A percentile compares a stretch with the other conserved stretches of the same genome.
phyloP scores from a whole-genome alignment of 2,797 vertebrate species.

The Tenualosa ilisha region DNA sequence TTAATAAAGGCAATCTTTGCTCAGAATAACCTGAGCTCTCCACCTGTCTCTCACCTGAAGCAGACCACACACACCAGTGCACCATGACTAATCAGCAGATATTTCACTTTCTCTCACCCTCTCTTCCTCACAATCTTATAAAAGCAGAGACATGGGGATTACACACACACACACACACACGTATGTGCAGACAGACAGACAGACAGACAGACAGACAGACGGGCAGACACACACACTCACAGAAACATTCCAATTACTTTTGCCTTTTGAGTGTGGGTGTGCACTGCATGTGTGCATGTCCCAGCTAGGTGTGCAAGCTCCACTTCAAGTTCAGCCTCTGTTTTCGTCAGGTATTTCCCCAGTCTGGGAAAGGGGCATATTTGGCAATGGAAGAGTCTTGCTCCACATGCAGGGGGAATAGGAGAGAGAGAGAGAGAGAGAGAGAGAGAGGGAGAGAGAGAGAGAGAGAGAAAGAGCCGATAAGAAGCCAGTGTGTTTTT shows the following conservation, averaged over 20 bases:
- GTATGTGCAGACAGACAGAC: neutral
- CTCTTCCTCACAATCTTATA: neutral
- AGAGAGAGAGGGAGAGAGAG: conserved; percentile 27
- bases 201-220: neutral
- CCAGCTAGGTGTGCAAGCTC: conserved; percentile 17
- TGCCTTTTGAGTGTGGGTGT: conserved; percentile 16
- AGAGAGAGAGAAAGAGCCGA: conserved; percentile 19
- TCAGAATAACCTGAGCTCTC: conserved; percentile 34
- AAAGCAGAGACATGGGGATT: neutral
- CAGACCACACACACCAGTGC: conserved; percentile 36
- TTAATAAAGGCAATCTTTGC: conserved; percentile 3
- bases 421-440: conserved; percentile 26
- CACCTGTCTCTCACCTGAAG: conserved; percentile 44
- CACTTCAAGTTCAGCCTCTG: neutral
- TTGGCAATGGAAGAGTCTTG: neutral
- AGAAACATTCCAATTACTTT: conserved; percentile 13
- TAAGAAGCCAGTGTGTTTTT: conserved; percentile 17
- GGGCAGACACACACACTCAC: neutral
- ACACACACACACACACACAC: conserved; percentile 10
- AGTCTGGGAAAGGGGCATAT: conserved; percentile 32
- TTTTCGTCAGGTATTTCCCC: conserved; percentile 24
- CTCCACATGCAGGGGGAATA: conserved; percentile 18
- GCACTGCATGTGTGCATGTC: conserved; percentile 12
- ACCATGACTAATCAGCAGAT: conserved; percentile 46
- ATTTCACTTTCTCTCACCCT: conserved; percentile 34